Base-by-base conservation (phyloP, 2,888 invertebrate genomes). In the Platynereis dumerilii region DNA sequence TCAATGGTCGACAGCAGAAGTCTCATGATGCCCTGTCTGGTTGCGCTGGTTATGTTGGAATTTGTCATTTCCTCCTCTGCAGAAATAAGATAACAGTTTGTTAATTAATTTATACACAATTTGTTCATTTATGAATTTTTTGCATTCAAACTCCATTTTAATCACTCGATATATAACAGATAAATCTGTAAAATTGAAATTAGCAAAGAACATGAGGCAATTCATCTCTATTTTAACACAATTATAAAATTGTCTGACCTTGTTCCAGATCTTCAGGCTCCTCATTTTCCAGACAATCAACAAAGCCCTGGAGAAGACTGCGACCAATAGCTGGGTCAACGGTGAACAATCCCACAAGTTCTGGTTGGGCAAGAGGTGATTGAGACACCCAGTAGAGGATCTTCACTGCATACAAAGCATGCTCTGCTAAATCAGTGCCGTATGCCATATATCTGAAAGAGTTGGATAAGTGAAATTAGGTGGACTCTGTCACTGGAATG, bases 1-100 rank as follows among this genome's bases (percentile, higher is more conserved):
- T 88, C 88, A 61, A 96, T 86, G 77, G 92, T 90, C 72, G 91
- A 90, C 80, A 92, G 90, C 77, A 96, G 83, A 2, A 95, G 84
- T 73, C 89, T 84, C 20, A 96, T 85, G 63, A 95, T 71, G 60
- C 75, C 70, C 65, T 81, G 79, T 17, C 82, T 72, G 2, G 79
- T 81, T 0, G 73, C 67, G 65, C 78, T 79, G 39, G 72, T 72
- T 10, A 82, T 89, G 72, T 69, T 72, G 7, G 68, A 60, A 59
- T 64, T 64, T 1, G 54, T 58, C 60, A 67, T 53, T 3, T 72
- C 71, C 26, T 63, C 66, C 17, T 62, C 70, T 69, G 57, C 12
- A 53, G 29, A 26, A 10, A n/a, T 10, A 26, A 26, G 3, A 26
- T 24, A 10, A 55, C 24, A 42, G 17, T 42, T 42, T 12, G 44